These are phyloP conservation scores for Exephanes ischioxanthus DNA, from an alignment of 2,888 invertebrate genomes.

Conservation along the genomic window DNA sequence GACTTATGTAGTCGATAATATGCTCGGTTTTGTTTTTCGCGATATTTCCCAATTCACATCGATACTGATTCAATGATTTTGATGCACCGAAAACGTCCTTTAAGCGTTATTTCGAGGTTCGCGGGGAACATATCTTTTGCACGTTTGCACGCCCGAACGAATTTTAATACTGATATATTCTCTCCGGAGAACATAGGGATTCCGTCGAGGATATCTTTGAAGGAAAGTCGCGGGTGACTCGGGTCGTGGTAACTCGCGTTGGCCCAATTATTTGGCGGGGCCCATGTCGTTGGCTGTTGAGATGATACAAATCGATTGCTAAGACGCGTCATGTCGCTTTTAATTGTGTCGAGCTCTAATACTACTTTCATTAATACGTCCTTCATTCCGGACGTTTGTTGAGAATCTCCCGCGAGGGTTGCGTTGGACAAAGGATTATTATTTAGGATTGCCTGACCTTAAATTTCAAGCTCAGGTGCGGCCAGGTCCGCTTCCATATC, in stretches of 20 bases:
- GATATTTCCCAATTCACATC: slow-evolving; percentile 34
- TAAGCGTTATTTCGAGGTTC: background rate
- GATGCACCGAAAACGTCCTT: background rate
- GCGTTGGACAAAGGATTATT: no score
- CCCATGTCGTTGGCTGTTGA: no score
- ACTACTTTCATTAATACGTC: no score
- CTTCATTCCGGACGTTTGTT: no score
- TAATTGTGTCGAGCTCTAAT: no score
- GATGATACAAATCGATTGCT: no score
- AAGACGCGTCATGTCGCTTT: no score
- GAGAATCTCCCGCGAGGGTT: no score
- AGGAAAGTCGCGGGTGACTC: background rate
- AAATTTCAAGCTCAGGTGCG: no score
- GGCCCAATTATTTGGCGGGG: background rate
- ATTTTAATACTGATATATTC: slow-evolving; percentile 30
- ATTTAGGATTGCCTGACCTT: no score
- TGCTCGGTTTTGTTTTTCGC: slow-evolving; percentile 9
- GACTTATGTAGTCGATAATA: slow-evolving; percentile 40
- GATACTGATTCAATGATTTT: slow-evolving; percentile 26
- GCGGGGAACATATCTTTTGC: slow-evolving; percentile 17
- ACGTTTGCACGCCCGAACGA: slow-evolving; percentile 38
- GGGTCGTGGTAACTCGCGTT: no score
- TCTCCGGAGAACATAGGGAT: slow-evolving; percentile 31
- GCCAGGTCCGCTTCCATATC: no score
- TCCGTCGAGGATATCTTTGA: slow-evolving; percentile 26